These are phyloP conservation scores for Sesia apiformis DNA, from an alignment of 2,888 invertebrate species.

Conservation along the genomic window DNA sequence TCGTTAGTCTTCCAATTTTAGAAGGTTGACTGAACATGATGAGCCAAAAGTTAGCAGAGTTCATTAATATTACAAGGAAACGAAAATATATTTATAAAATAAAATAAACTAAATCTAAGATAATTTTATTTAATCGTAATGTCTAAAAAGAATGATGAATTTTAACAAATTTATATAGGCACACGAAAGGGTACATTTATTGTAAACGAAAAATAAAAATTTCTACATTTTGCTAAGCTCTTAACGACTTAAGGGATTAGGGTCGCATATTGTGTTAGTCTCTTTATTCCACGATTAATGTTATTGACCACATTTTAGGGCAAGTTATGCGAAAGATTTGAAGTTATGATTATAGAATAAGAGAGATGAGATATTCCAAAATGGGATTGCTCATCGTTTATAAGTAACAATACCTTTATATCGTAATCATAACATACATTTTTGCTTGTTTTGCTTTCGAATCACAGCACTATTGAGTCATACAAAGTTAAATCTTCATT, in stretches of 20 bases:
- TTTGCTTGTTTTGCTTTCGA: no score
- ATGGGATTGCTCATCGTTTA: not conserved
- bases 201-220: conserved; percentile 25
- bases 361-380: not conserved
- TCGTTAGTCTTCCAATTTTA: conserved; percentile 58
- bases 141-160: conserved; percentile 19
- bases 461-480: no score
- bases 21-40: conserved; percentile 54
- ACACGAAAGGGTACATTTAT: conserved; percentile 43
- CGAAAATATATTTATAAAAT: conserved; percentile 20
- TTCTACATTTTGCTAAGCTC: conserved; percentile 38
- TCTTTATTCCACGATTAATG: not conserved
- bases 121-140: conserved; percentile 7
- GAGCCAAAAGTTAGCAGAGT: conserved; percentile 48
- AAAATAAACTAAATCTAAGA: not conserved
- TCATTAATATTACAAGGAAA: conserved; percentile 44
- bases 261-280: not conserved
- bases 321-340: not conserved
- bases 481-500: no score
- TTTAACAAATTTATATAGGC: conserved; percentile 33
- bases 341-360: not conserved
- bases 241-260: conserved; percentile 20
- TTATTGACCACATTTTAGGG: not conserved
- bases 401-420: no score
- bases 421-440: no score